A percentile compares a stretch with the other conserved stretches of the same genome.
These are phyloP conservation scores for Trachelus tabidus DNA, from an alignment of 2,888 invertebrate genomes.

Conservation along the genomic window DNA sequence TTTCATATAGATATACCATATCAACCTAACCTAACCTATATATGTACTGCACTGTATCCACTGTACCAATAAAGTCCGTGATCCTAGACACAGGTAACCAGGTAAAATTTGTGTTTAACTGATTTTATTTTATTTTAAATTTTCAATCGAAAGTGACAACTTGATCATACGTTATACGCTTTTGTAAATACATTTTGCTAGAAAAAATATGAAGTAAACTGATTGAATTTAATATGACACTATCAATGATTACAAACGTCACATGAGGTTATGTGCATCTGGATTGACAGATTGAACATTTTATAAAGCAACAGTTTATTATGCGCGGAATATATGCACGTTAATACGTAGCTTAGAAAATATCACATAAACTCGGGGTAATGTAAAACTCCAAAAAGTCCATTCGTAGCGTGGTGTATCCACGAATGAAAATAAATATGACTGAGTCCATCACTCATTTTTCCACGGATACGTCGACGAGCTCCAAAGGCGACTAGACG, in stretches of 20 bases:
- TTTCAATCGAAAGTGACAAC: neutral
- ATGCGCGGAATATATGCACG: neutral
- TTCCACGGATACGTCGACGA: conserved; percentile 1
- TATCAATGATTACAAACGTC: neutral
- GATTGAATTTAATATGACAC: neutral
- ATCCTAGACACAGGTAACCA: neutral
- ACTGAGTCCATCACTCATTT: neutral
- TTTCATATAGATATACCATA: neutral
- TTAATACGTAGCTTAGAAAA: neutral
- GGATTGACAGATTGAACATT: neutral
- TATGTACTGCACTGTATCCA: neutral
- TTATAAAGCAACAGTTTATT: neutral
- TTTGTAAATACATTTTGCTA: neutral
- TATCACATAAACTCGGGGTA: neutral
- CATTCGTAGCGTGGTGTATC: neutral
- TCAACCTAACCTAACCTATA: neutral
- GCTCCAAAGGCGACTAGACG: conserved; percentile 4
- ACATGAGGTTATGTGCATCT: neutral
- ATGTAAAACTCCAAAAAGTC: neutral
- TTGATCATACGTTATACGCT: neutral
- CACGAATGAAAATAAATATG: neutral
- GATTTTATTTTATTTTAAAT: neutral
- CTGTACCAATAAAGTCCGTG: neutral
- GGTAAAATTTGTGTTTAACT: neutral
- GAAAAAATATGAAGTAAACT: neutral